phyloP scores from a whole-genome alignment of 2,113 vertebrate species.

The Raja brachyura region DNA sequence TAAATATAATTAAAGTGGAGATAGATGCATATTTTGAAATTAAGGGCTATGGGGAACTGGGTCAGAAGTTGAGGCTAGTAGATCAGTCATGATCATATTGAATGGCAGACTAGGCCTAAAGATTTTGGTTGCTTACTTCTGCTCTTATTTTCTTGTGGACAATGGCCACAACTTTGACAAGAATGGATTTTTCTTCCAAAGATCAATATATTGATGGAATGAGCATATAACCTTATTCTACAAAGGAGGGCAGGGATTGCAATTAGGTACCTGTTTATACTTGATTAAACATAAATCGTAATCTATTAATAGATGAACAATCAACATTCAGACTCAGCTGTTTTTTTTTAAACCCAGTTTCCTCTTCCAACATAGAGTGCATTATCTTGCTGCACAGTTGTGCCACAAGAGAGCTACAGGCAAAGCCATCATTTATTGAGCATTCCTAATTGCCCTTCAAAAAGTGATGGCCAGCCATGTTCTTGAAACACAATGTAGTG shows the following conservation, averaged over 20 bases:
- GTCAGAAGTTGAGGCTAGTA: no score
- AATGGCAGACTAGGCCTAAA: no score
- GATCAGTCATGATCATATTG: no score
- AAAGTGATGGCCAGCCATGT: not conserved
- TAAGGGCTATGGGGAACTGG: no score
- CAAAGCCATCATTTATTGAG: not conserved
- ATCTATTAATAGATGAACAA: not conserved
- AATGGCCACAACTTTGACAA: not conserved
- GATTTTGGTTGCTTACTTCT: no score
- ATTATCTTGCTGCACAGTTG: not conserved
- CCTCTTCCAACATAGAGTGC: not conserved
- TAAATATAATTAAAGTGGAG: no score
- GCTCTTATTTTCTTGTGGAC: no score
- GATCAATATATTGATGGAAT: no score
- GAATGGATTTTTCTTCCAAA: conserved; percentile 3
- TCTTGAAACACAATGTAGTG: not conserved
- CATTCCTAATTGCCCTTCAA: no score
- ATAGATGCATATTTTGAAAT: no score
- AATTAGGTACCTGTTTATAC: not conserved
- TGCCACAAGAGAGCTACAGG: not conserved
- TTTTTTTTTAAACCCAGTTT: not conserved
- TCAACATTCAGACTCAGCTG: not conserved
- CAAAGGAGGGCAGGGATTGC: not conserved
- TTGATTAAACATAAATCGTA: not conserved
- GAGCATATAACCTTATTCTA: not conserved